Evolutionary conservation across 2,797 vertebrate species (phyloP).

Genomic region (Tokudaia tokunoshimensis): DNA sequence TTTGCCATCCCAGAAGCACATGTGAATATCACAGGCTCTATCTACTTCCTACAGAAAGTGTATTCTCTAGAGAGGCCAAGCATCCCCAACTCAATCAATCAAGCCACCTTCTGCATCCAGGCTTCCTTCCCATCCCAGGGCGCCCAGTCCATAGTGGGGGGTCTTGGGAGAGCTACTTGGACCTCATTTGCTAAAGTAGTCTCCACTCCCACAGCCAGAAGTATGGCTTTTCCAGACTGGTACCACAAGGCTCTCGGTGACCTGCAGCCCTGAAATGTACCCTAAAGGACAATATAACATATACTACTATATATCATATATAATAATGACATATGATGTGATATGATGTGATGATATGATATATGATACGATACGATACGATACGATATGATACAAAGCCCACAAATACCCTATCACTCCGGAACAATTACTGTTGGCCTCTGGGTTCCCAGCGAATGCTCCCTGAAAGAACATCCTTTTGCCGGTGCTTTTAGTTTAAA

Average conservation of each 20-base stretch:
- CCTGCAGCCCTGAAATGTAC: neutral
- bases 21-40: neutral
- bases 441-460: neutral
- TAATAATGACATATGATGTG: neutral
- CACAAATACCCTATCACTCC: neutral
- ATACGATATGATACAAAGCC: neutral
- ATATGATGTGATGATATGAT: neutral
- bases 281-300: neutral
- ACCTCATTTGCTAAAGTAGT: neutral
- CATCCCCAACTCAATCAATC: accelerated
- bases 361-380: accelerated
- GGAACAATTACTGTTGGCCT: neutral
- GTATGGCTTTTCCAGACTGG: neutral
- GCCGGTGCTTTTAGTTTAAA: neutral
- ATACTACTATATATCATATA: neutral
- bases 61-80: neutral
- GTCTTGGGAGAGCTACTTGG: neutral
- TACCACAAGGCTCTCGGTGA: accelerated
- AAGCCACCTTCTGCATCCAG: neutral
- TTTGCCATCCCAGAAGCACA: neutral
- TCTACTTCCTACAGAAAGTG: neutral
- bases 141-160: neutral
- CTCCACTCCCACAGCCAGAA: neutral
- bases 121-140: neutral
- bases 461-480: too few species aligned